Percentiles rank a stretch among this genome's conserved stretches.
phyloP scores from a whole-genome alignment of 1,140 invertebrate species.

The Drosophila lowei region DNA sequence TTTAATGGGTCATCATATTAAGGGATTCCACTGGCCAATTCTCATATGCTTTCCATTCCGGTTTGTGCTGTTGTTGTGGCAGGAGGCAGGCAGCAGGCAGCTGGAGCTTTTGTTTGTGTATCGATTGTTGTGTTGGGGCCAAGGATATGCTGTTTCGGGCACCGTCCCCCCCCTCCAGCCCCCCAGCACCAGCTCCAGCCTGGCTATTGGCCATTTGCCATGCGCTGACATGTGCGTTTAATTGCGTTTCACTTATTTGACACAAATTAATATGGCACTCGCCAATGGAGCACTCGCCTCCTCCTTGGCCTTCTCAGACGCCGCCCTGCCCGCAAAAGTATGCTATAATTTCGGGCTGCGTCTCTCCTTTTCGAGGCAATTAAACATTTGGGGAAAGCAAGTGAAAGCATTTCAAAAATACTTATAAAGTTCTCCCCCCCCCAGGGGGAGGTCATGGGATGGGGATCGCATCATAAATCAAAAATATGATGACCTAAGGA shows the following conservation, averaged over 20 bases:
- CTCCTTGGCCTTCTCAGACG: neutral
- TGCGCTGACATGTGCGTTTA: slow-evolving; percentile 77
- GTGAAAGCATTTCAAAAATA: slow-evolving; percentile 19
- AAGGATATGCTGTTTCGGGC: slow-evolving; percentile 17
- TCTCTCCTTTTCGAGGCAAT: slow-evolving; percentile 41
- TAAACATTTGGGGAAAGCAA: slow-evolving; percentile 67
- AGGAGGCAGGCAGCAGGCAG: neutral
- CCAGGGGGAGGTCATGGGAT: neutral
- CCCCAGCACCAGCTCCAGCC: slow-evolving; percentile 3
- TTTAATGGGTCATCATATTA: slow-evolving; percentile 81
- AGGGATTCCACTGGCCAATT: slow-evolving; percentile 52
- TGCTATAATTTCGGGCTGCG: slow-evolving; percentile 58
- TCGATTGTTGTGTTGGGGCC: slow-evolving; percentile 52
- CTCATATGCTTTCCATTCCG: slow-evolving; percentile 30
- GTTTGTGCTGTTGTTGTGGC: slow-evolving; percentile 44
- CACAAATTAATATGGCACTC: slow-evolving; percentile 74
- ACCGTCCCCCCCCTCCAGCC: neutral
- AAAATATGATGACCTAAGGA: slow-evolving; percentile 57
- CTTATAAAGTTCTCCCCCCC: slow-evolving; percentile 18
- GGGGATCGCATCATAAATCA: slow-evolving; percentile 71
- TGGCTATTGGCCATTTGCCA: slow-evolving; percentile 70
- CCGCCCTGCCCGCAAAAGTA: slow-evolving; percentile 50
- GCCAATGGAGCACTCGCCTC: slow-evolving; percentile 7
- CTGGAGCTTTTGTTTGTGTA: slow-evolving; percentile 40
- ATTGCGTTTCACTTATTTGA: slow-evolving; percentile 80